A percentile compares a stretch with the other conserved stretches of the same genome.
Evolutionary conservation across 2,113 vertebrate species (phyloP).

Genomic region (Laticauda laticaudata): DNA sequence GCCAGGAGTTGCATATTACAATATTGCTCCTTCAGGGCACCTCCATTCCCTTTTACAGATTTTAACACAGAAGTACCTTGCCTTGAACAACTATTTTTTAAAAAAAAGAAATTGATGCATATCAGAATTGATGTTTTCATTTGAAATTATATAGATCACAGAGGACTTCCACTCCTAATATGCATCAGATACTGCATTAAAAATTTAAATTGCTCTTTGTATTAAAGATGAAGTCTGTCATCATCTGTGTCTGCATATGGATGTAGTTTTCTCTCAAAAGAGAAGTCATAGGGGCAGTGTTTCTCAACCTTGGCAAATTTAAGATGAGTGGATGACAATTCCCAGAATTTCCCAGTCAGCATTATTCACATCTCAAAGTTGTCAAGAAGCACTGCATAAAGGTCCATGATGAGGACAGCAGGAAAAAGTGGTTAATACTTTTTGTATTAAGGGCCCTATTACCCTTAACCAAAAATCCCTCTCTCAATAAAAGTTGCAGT

Average conservation of each 20-base stretch:
- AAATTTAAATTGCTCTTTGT: neutral
- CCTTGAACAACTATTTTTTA: neutral
- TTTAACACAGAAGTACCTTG: neutral
- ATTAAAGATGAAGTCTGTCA: neutral
- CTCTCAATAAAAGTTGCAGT: neutral
- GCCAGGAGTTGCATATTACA: neutral
- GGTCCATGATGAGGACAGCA: neutral
- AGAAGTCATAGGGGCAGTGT: neutral
- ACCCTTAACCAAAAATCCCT: neutral
- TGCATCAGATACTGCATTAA: neutral
- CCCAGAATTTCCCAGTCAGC: neutral
- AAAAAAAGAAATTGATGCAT: neutral
- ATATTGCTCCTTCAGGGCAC: neutral
- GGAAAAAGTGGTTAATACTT: neutral
- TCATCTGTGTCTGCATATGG: neutral
- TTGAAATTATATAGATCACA: neutral
- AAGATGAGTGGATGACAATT: neutral
- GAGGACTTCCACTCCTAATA: neutral
- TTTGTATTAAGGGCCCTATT: neutral
- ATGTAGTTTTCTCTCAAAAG: neutral
- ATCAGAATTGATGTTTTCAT: neutral
- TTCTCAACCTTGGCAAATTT: neutral
- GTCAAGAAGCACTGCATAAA: neutral
- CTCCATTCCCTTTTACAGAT: neutral
- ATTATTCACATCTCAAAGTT: neutral